These are phyloP conservation scores for Nycticebus coucang DNA, from an alignment of 2,113 vertebrate species.

Conservation along the genomic window DNA sequence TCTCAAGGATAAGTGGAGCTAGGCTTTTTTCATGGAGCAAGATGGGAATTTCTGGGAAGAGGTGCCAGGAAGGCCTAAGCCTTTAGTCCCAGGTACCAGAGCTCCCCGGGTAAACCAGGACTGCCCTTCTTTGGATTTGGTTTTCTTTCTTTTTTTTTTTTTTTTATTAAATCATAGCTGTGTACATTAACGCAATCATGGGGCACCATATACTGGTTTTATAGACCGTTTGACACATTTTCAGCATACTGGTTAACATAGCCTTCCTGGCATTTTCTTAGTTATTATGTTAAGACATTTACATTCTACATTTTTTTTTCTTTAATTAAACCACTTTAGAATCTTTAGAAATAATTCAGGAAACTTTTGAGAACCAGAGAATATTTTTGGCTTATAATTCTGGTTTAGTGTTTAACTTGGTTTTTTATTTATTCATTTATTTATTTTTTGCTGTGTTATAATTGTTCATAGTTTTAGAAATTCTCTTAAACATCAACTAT, in stretches of 20 bases:
- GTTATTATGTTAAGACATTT: too few relatives aligned
- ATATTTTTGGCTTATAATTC: not conserved
- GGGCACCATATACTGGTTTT: too few relatives aligned
- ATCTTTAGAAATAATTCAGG: not conserved
- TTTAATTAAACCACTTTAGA: not conserved
- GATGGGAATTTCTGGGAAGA: not conserved
- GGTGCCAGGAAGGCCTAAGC: not conserved
- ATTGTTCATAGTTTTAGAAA: not conserved
- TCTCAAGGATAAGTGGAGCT: not conserved
- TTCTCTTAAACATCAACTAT: not conserved
- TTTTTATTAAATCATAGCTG: too few relatives aligned
- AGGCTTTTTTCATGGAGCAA: not conserved
- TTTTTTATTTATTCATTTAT: too few relatives aligned
- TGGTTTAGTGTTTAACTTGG: not conserved
- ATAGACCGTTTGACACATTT: too few relatives aligned
- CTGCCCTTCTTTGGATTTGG: not conserved
- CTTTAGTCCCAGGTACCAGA: not conserved
- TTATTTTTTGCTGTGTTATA: not conserved
- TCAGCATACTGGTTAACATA: too few relatives aligned
- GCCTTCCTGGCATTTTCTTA: too few relatives aligned
- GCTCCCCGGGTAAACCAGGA: not conserved
- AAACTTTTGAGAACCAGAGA: constrained; percentile 9
- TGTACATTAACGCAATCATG: too few relatives aligned
- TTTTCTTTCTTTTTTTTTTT: constrained; percentile 52
- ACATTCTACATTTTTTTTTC: too few relatives aligned